Conservation (phyloP, 2,888 invertebrate species). For the Drosophila paranaensis region DNA sequence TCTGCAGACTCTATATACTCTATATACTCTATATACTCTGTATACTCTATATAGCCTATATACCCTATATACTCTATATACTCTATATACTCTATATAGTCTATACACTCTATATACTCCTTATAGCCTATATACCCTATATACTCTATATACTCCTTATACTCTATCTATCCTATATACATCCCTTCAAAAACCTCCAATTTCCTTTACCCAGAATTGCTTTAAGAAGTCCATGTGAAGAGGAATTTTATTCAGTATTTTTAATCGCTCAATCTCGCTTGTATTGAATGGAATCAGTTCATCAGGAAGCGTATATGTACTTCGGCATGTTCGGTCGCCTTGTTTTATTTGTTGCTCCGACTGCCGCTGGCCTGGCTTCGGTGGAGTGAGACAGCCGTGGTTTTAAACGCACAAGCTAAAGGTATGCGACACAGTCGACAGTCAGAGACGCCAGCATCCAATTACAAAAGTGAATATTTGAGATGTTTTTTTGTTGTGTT, state of each 20-base stretch:
- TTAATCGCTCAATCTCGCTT: background rate
- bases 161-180: background rate
- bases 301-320: background rate
- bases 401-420: conserved; percentile 33
- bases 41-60: background rate
- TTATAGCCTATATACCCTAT: background rate
- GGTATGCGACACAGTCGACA: conserved; percentile 52
- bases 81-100: background rate
- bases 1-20: background rate
- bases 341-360: conserved; percentile 8
- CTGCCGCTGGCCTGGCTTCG: conserved; percentile 26
- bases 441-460: conserved; percentile 67
- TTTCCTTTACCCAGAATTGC: background rate
- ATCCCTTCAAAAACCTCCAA: background rate
- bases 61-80: background rate
- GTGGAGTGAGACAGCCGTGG: conserved; percentile 13
- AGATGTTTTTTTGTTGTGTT: conserved; percentile 42
- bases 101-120: background rate
- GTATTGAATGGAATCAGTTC: background rate
- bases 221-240: background rate
- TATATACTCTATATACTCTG: background rate
- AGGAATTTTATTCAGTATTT: background rate
- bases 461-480: conserved; percentile 77
- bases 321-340: background rate
- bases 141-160: background rate